phyloP scores from a whole-genome alignment of 2,797 vertebrate genomes.

The Premnoplex brunnescens region DNA sequence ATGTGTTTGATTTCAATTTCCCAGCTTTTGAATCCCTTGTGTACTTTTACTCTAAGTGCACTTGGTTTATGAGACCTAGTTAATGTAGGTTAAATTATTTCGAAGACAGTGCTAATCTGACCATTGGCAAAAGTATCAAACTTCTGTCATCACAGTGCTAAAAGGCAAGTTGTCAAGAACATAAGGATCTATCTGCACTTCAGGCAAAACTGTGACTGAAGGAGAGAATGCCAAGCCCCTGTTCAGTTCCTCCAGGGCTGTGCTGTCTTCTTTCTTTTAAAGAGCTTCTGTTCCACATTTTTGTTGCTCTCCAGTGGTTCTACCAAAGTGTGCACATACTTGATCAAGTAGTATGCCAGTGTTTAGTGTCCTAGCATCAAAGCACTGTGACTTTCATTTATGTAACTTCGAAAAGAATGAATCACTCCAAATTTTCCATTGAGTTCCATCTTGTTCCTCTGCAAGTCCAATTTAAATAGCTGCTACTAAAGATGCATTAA shows the following conservation, averaged over 20 bases:
- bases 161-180: not conserved
- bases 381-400: not conserved
- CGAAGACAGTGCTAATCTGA: not conserved
- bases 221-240: not conserved
- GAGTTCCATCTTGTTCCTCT: not conserved
- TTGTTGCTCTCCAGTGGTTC: not conserved
- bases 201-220: not conserved
- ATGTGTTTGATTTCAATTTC: not conserved
- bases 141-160: not conserved
- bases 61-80: not conserved
- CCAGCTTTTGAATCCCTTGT: not conserved
- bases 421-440: not conserved
- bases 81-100: not conserved
- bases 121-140: not conserved
- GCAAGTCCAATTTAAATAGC: not conserved
- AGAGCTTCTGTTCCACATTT: not conserved
- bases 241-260: not conserved
- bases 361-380: not conserved
- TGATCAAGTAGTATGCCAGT: not conserved
- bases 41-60: not conserved
- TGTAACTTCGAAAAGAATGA: not conserved
- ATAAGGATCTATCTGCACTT: not conserved
- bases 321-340: not conserved
- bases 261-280: not conserved
- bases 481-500: not conserved